A percentile compares a stretch with the other conserved stretches of the same genome.
Conservation (phyloP, 2,113 vertebrate species). For the Microcebus tavaratra region DNA sequence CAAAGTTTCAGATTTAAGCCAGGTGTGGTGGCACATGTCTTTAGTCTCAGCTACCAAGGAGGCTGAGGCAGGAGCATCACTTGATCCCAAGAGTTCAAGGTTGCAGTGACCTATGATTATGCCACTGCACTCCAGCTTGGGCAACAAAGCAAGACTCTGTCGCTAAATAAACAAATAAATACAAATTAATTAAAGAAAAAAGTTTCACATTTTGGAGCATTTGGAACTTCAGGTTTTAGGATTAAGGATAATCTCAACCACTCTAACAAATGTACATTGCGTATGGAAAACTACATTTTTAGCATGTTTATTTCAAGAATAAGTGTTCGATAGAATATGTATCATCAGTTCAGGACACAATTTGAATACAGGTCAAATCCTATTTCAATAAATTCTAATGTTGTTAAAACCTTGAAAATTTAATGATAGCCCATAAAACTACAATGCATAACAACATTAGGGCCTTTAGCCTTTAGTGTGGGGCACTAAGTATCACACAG, state of each 20-base stretch:
- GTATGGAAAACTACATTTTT: constrained; percentile 14
- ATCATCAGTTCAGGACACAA: constrained; percentile 10
- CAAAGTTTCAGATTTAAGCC: neutral
- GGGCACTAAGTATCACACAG: neutral
- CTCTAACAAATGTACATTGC: neutral
- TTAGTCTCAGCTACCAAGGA: too few relatives aligned
- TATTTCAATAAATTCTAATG: constrained; percentile 35
- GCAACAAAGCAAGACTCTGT: too few relatives aligned
- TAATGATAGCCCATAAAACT: neutral
- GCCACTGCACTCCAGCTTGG: too few relatives aligned
- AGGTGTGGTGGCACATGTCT: too few relatives aligned
- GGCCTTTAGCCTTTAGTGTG: neutral
- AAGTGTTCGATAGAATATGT: neutral
- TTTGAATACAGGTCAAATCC: neutral
- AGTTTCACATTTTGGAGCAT: neutral
- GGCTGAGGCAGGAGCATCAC: too few relatives aligned
- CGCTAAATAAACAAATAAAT: too few relatives aligned
- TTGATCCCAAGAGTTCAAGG: too few relatives aligned
- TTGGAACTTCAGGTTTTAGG: neutral
- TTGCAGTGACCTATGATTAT: too few relatives aligned
- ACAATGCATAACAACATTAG: constrained; percentile 33
- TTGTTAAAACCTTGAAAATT: constrained; percentile 33
- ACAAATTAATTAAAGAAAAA: neutral
- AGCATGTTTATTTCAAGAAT: constrained; percentile 1
- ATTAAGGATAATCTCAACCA: neutral